Base-by-base conservation (phyloP, 2,113 vertebrate genomes). In the Callipepla squamata region DNA sequence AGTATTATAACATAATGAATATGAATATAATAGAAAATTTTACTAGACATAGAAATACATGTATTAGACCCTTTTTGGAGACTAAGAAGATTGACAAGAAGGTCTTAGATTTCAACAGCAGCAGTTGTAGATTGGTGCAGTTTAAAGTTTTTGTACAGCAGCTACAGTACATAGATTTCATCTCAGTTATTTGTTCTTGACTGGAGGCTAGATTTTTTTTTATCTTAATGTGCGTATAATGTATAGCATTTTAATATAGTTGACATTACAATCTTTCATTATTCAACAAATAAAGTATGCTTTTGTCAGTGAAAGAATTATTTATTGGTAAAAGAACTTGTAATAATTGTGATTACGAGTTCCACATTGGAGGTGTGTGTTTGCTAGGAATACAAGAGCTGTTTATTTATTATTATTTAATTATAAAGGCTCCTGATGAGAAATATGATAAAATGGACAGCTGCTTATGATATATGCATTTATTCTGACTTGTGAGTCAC, bases 51-150 rank as follows among this genome's bases (percentile, higher is more conserved):
- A 58, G 15, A 63, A 78, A 16, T 65, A 72, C 13, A 32, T 89
- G 3, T 53, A 75, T 25, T 34, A 42, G 21, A 26, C 34, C 11
- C 26, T 61, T 81, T 40, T 26, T 59, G 19, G 51, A 80, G 50
- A 42, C 51, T 30, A 23, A 68, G 32, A 30, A 16, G 5, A 69
- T 34, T 88, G 22, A 28, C 17, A 61, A 16, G 26, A 53, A 4
- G 0, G 3, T 30, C 9, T 21, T 65, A 51, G 30, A 51, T 59
- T 73, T 87, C 40, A 81, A 63, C 19, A 57, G 38, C 26, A 32
- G 7, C 7, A 28, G 3, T 59, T 59, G 11, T 9, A 72, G 36
- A 30, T 79, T 34, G 1, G 0, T 87, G 7, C 34, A 47, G 42
- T 2, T 79, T 12, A 73, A 7, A 36, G n/a, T 45, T 2, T 48